Base-by-base conservation (phyloP, 2,888 invertebrate genomes). In the Zygothrica quintamaculata region DNA sequence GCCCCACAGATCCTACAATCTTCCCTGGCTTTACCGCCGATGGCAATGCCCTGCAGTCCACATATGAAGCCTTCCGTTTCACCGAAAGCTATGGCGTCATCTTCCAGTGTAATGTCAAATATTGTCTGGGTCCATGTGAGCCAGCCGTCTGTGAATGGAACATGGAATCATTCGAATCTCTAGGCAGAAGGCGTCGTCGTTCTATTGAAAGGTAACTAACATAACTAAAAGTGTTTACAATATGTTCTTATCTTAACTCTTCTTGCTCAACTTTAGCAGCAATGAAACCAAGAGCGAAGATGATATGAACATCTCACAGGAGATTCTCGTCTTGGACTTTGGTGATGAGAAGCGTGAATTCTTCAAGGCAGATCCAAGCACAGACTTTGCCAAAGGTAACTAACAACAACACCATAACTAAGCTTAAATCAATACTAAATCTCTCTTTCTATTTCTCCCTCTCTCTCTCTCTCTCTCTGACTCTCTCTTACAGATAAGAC, bases 81-180 rank as follows among this genome's bases (percentile, higher is more conserved):
- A 98, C 98, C 0, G 98, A 98, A 90, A 98, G 97, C 8, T 98
- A 98, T 85, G 98, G 98, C 46, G 98, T 98, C 65, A 98, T 98
- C 90, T 98, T 98, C 94, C 98, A 98, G 90, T 98, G 98, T 91
- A 98, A 98, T 91, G 98, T 98, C 82, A 98, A 98, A 90, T 98
- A 98, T 91, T 98, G 98, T 88, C 93, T 98, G 68, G 98, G 98
- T 89, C 97, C 97, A 75, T 98, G 98, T 88, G 97, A 98, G 90
- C 96, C 98, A 84, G 97, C 97, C 71, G 95, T 96, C 46, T 97
- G 97, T 90, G 97, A 97, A 92, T 96, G 96, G 95, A 97, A 96
- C 76, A 94, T 96, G 88, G 97, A 97, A 89, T 96, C 96, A 5
- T 93, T 96, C 56, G 97, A 97, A 90, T 97, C 97, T 1, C 96